phyloP scores from a whole-genome alignment of 2,888 invertebrate genomes.

The Luffia ferchaultella region DNA sequence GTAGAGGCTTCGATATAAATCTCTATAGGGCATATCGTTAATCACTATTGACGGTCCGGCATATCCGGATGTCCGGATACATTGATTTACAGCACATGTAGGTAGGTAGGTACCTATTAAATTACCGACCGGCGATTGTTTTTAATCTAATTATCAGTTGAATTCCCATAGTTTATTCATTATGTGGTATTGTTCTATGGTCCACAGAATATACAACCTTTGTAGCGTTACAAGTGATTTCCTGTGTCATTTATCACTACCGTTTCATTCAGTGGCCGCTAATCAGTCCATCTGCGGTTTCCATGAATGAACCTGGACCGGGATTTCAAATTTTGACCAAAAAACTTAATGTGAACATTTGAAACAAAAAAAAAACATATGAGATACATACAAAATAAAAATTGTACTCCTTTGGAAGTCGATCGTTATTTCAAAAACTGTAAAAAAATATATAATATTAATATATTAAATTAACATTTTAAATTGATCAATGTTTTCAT shows the following conservation, averaged over 20 bases:
- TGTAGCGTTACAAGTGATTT: constrained; percentile 25
- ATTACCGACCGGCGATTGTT: constrained; percentile 11
- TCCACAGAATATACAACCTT: constrained; percentile 18
- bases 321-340: too few relatives aligned
- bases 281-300: constrained; percentile 22
- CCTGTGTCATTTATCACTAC: constrained; percentile 34
- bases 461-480: too few relatives aligned
- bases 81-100: constrained; percentile 11
- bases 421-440: too few relatives aligned
- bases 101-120: neutral
- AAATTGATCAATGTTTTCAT: too few relatives aligned
- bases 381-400: too few relatives aligned
- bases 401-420: too few relatives aligned
- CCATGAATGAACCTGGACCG: constrained; percentile 25
- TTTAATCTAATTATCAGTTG: constrained; percentile 56
- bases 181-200: constrained; percentile 12
- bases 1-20: too few relatives aligned
- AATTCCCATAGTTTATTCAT: constrained; percentile 42
- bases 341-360: too few relatives aligned
- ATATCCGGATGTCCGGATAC: constrained; percentile 10
- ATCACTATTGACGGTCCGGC: neutral
- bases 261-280: constrained; percentile 25
- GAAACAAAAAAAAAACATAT: too few relatives aligned
- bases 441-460: too few relatives aligned
- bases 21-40: neutral